phyloP scores from a whole-genome alignment of 2,888 invertebrate species.

The Eristalis arbustorum region DNA sequence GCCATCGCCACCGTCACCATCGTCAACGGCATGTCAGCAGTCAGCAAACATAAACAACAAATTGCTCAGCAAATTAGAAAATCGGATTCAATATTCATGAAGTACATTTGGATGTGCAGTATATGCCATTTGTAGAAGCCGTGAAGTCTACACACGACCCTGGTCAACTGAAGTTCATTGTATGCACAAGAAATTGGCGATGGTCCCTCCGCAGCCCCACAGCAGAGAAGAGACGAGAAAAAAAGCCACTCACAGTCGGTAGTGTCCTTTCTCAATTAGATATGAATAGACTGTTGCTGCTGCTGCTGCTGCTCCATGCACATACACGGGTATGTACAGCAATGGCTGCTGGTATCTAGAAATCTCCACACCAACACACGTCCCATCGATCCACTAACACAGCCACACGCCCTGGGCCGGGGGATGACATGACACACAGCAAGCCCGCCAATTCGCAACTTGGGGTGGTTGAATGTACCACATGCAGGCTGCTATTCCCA shows the following conservation, averaged over 20 bases:
- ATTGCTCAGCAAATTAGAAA: constrained; percentile 68
- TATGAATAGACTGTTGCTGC: constrained; percentile 69
- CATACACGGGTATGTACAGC: constrained; percentile 37
- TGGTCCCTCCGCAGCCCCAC: background rate
- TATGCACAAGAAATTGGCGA: constrained; percentile 69
- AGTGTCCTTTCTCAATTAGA: constrained; percentile 67
- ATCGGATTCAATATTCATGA: constrained; percentile 68
- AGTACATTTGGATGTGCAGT: constrained; percentile 67
- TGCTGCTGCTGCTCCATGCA: constrained; percentile 8
- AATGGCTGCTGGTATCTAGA: constrained; percentile 57
- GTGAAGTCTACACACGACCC: constrained; percentile 68
- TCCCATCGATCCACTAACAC: background rate
- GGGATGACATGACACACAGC: constrained; percentile 19
- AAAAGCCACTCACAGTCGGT: constrained; percentile 50
- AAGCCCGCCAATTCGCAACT: constrained; percentile 36
- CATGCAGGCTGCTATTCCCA: constrained; percentile 38
- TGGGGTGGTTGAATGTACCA: constrained; percentile 47
- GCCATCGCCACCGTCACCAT: too few species aligned
- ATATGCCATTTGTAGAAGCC: constrained; percentile 64
- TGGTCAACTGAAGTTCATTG: constrained; percentile 70
- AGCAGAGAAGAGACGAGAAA: constrained; percentile 11
- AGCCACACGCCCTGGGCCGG: background rate
- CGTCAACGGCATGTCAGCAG: background rate
- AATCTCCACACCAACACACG: background rate
- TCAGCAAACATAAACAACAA: constrained; percentile 47